Conservation (phyloP, 2,797 vertebrate genomes). For the Buphagus erythrorhynchus region DNA sequence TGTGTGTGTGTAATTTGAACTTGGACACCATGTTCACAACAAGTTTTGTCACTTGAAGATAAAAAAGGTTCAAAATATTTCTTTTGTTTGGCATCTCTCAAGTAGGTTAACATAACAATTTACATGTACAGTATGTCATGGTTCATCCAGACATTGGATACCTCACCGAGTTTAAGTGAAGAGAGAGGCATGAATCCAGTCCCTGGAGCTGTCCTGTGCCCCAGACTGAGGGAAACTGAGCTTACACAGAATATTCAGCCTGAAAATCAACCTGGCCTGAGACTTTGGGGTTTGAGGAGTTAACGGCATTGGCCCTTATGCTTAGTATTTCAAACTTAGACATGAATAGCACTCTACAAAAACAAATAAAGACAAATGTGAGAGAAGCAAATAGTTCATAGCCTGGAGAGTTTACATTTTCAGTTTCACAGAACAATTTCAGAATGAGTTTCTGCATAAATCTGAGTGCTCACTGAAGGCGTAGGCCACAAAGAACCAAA, state of each 20-base stretch:
- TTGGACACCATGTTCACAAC: neutral
- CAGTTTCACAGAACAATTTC: neutral
- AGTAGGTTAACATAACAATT: neutral
- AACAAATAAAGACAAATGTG: slow-evolving; percentile 5
- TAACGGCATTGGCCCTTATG: neutral
- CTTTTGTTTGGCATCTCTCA: neutral
- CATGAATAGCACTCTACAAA: neutral
- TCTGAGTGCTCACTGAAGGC: neutral
- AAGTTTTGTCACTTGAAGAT: neutral
- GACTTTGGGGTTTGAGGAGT: neutral
- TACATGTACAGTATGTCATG: fast-evolving
- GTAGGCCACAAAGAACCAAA: neutral
- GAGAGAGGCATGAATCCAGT: neutral
- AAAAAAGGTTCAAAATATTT: neutral
- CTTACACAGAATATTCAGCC: neutral
- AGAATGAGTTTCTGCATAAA: neutral
- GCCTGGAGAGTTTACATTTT: neutral
- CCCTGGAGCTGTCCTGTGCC: neutral
- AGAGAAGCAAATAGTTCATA: slow-evolving; percentile 32
- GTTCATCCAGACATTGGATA: neutral
- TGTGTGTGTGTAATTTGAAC: neutral
- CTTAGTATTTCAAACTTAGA: neutral
- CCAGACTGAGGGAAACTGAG: neutral
- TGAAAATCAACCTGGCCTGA: neutral
- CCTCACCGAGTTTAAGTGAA: neutral